Conservation (phyloP, 2,888 invertebrate species). For the Tetranychus piercei region DNA sequence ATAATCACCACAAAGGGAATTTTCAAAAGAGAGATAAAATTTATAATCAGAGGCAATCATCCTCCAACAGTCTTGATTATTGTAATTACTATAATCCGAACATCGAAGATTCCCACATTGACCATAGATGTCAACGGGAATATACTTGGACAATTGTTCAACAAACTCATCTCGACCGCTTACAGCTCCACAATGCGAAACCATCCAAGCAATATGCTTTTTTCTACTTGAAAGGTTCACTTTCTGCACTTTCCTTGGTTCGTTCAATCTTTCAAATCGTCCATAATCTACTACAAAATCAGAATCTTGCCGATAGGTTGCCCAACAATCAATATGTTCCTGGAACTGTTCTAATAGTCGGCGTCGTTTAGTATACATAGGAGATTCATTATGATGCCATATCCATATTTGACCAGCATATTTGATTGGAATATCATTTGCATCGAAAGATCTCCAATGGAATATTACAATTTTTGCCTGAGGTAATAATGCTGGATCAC, state of each 20-base stretch:
- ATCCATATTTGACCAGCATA: constrained; percentile 23
- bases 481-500: constrained; percentile 21
- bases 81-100: constrained; percentile 27
- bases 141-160: constrained; percentile 31
- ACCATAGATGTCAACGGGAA: constrained; percentile 33
- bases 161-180: constrained; percentile 32
- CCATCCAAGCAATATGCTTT: constrained; percentile 35
- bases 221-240: neutral
- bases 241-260: neutral
- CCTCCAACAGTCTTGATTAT: constrained; percentile 32
- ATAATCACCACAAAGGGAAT: constrained; percentile 34
- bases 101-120: constrained; percentile 31
- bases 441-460: constrained; percentile 24
- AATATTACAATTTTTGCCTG: constrained; percentile 25
- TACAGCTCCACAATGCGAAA: constrained; percentile 34
- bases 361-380: constrained; percentile 23
- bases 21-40: constrained; percentile 34
- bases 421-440: constrained; percentile 24
- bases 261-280: neutral
- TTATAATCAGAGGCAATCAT: constrained; percentile 31
- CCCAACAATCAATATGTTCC: constrained; percentile 26
- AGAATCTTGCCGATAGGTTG: constrained; percentile 26
- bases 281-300: constrained; percentile 23
- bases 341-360: constrained; percentile 18
- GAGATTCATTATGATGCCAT: constrained; percentile 25